Evolutionary conservation across 2,113 vertebrate genomes (phyloP).

Genomic region (Neopipo cinnamomea): DNA sequence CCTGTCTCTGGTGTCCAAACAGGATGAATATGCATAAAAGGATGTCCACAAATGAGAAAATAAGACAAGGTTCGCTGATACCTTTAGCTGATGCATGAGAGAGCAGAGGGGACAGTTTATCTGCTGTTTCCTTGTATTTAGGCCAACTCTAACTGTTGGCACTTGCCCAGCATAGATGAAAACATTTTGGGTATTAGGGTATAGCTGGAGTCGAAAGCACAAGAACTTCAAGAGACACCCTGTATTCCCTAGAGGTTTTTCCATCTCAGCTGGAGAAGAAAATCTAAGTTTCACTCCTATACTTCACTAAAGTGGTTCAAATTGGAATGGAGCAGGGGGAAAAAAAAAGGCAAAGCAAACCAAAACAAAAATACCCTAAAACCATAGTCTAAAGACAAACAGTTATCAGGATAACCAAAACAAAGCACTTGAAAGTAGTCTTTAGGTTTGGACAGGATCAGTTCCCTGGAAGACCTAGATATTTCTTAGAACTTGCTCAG

Average conservation of each 20-base stretch:
- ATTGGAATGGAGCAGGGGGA: background rate
- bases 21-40: background rate
- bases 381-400: background rate
- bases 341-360: background rate
- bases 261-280: background rate
- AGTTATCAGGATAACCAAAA: background rate
- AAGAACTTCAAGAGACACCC: background rate
- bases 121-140: conserved; percentile 3
- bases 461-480: background rate
- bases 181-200: conserved; percentile 13
- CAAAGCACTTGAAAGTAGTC: background rate
- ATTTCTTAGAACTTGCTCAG: background rate
- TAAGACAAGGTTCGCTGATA: background rate
- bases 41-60: background rate
- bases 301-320: background rate
- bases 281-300: background rate
- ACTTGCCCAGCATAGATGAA: background rate
- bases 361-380: background rate
- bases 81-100: background rate
- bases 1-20: background rate
- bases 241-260: background rate
- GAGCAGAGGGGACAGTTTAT: background rate
- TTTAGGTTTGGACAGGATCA: background rate
- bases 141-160: background rate
- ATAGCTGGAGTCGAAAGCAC: background rate